Conservation (phyloP, 2,113 vertebrate species). For the Leptodactylus fuscus region DNA sequence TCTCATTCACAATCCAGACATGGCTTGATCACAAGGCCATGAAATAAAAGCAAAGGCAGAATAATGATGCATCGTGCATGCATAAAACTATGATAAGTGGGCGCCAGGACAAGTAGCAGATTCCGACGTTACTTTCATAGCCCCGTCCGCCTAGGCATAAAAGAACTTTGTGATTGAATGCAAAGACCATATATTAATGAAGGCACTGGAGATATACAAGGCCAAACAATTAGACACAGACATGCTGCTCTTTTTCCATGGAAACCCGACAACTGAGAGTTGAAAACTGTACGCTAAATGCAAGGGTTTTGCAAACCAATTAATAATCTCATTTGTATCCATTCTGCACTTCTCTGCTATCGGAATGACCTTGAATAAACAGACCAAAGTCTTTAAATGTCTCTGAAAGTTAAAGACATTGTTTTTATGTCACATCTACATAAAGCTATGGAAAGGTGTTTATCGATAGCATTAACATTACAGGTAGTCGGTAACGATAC, state of each 20-base stretch:
- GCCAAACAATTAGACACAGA: slow-evolving; percentile 47
- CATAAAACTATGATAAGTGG: slow-evolving; percentile 39
- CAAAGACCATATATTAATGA: slow-evolving; percentile 42
- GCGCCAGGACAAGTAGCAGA: slow-evolving; percentile 27
- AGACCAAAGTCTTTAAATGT: slow-evolving; percentile 18
- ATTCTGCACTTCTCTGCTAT: slow-evolving; percentile 25
- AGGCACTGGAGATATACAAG: slow-evolving; percentile 51
- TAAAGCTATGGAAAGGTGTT: too few relatives aligned
- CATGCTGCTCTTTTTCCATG: slow-evolving; percentile 14
- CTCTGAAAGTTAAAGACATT: background rate
- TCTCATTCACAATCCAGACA: slow-evolving; percentile 43
- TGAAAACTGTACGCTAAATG: slow-evolving; percentile 29
- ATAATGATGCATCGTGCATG: slow-evolving; percentile 48
- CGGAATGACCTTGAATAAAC: slow-evolving; percentile 19
- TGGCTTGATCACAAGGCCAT: slow-evolving; percentile 43
- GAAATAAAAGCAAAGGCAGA: slow-evolving; percentile 37
- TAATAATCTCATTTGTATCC: slow-evolving; percentile 51
- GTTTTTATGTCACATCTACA: background rate
- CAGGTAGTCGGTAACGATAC: too few relatives aligned
- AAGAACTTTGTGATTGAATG: slow-evolving; percentile 47
- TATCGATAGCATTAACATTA: too few relatives aligned
- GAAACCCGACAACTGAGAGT: slow-evolving; percentile 29
- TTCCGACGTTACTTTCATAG: slow-evolving; percentile 11
- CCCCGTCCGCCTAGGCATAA: slow-evolving; percentile 33
- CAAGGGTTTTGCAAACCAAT: slow-evolving; percentile 38